These are phyloP conservation scores for Zaprionus camerounensis DNA, from an alignment of 1,140 invertebrate genomes.

Conservation along the genomic window DNA sequence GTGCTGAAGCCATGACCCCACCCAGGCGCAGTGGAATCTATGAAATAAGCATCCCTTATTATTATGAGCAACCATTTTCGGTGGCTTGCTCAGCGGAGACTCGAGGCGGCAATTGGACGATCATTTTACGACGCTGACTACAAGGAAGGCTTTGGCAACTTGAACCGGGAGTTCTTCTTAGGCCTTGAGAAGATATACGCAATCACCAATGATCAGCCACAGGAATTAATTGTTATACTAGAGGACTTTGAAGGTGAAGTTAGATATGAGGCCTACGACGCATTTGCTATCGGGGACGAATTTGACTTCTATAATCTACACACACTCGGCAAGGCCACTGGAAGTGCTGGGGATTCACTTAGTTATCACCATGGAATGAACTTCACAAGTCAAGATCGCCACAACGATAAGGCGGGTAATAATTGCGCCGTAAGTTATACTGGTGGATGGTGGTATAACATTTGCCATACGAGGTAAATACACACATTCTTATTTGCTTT, in stretches of 20 bases:
- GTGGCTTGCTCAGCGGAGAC: conserved; percentile 31
- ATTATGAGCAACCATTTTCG: too few relatives aligned
- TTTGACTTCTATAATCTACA: not conserved
- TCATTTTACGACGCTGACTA: too few relatives aligned
- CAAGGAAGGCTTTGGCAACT: conserved; percentile 86
- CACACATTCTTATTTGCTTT: too few relatives aligned
- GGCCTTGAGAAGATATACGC: conserved; percentile 86
- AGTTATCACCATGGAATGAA: not conserved
- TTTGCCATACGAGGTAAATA: not conserved
- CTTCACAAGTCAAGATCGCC: not conserved
- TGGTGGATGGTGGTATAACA: not conserved
- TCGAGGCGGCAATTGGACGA: too few relatives aligned
- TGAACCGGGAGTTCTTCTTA: conserved; percentile 87
- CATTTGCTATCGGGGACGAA: not conserved
- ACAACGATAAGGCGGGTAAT: not conserved
- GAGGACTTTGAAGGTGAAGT: not conserved
- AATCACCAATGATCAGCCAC: conserved; percentile 74
- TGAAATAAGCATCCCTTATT: too few relatives aligned
- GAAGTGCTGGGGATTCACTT: not conserved
- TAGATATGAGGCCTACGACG: not conserved
- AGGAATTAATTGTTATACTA: not conserved
- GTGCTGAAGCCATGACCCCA: too few relatives aligned
- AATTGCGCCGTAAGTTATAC: not conserved
- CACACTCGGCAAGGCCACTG: not conserved
- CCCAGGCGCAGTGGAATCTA: too few relatives aligned